Conservation (phyloP, 2,113 vertebrate genomes). For the Onychorhynchus coronatus region DNA sequence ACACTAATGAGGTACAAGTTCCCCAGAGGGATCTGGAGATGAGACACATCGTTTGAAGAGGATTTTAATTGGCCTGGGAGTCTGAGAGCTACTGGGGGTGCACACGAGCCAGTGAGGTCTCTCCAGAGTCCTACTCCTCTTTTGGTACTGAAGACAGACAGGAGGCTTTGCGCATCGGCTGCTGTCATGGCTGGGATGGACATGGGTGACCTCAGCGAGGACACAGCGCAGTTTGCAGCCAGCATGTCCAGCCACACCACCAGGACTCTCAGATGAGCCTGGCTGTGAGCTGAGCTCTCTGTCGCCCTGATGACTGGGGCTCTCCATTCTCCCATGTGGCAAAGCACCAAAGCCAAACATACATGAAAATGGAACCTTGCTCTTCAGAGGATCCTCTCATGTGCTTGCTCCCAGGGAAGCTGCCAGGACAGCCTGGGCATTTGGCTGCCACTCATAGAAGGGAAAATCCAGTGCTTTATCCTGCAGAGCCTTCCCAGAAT, state of each 20-base stretch:
- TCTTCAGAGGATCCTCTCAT: not conserved
- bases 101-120: not conserved
- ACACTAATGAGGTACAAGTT: slow-evolving; percentile 40
- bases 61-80: slow-evolving; percentile 56
- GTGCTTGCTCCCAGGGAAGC: not conserved
- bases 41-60: not conserved
- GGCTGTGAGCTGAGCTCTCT: not conserved
- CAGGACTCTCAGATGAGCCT: not conserved
- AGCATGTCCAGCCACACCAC: not conserved
- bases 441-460: not conserved
- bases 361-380: not conserved
- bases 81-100: not conserved
- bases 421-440: not conserved
- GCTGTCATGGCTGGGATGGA: not conserved
- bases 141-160: not conserved
- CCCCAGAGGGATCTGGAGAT: not conserved
- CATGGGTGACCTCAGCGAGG: accelerated
- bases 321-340: accelerated
- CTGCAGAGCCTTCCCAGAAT: not conserved
- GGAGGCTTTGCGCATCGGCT: not conserved
- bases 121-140: not conserved
- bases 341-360: not conserved
- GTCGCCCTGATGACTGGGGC: not conserved
- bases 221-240: not conserved
- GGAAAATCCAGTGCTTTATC: not conserved